Evolutionary conservation across 1,140 invertebrate genomes (phyloP).

Genomic region (Scaptomyza graminum): DNA sequence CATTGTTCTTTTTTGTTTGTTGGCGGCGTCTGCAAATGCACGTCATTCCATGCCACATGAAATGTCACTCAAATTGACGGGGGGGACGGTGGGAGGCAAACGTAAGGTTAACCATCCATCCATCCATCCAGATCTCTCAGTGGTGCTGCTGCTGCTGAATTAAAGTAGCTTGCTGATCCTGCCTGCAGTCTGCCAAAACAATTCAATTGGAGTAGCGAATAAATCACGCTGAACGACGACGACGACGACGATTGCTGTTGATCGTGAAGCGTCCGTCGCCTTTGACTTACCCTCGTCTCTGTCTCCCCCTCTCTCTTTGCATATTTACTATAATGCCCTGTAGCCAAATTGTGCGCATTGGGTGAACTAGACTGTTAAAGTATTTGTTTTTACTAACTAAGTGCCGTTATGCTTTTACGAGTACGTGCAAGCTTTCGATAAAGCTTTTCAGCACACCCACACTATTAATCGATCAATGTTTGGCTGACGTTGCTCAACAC

Average conservation of each 20-base stretch:
- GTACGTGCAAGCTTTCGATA: no score
- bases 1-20: constrained; percentile 49
- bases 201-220: constrained; percentile 82
- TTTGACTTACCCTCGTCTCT: constrained; percentile 15
- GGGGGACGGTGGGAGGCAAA: neutral
- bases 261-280: constrained; percentile 34
- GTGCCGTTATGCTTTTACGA: no score
- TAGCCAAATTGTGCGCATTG: neutral
- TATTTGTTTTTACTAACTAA: neutral
- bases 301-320: neutral
- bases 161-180: constrained; percentile 20
- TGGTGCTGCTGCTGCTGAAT: no score
- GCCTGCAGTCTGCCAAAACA: constrained; percentile 61
- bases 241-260: constrained; percentile 42
- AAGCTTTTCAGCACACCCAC: no score
- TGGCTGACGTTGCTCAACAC: no score
- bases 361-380: constrained; percentile 6
- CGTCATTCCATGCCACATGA: constrained; percentile 68
- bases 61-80: constrained; percentile 72
- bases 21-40: constrained; percentile 69
- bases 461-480: no score
- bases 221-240: constrained; percentile 71
- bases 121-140: constrained; percentile 1
- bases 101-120: constrained; percentile 7
- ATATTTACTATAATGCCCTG: constrained; percentile 24